These are phyloP conservation scores for Platynereis dumerilii DNA, from an alignment of 2,888 invertebrate genomes.

Conservation along the genomic window DNA sequence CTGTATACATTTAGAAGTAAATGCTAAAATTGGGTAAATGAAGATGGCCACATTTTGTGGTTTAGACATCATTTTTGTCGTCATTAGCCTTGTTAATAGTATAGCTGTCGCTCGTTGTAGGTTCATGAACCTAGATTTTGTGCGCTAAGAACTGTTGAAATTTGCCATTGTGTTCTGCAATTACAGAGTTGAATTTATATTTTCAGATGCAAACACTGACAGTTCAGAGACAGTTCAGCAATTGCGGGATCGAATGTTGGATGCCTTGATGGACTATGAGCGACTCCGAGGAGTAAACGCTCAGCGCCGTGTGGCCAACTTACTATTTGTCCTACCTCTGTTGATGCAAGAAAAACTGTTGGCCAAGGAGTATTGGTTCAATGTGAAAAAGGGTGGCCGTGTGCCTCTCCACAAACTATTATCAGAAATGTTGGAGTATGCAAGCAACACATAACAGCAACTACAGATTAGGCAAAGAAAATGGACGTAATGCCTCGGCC, in stretches of 20 bases:
- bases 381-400: conserved; percentile 84
- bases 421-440: conserved; percentile 87
- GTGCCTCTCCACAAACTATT: conserved; percentile 96
- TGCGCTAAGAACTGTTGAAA: too few species aligned
- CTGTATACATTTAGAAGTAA: too few species aligned
- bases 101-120: too few species aligned
- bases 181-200: too few species aligned
- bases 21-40: too few species aligned
- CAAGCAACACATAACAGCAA: conserved; percentile 22
- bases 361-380: conserved; percentile 88
- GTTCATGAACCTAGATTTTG: too few species aligned
- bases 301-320: conserved; percentile 77
- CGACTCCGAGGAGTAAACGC: conserved; percentile 69
- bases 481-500: too few species aligned
- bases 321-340: conserved; percentile 86
- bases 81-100: too few species aligned
- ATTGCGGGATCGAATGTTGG: conserved; percentile 86
- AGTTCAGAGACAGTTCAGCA: conserved; percentile 84
- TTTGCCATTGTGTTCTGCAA: too few species aligned
- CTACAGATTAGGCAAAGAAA: conserved; percentile 4
- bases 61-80: too few species aligned
- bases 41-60: too few species aligned
- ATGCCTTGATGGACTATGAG: conserved; percentile 86
- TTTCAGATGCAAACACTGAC: conserved; percentile 85
- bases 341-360: conserved; percentile 88